phyloP scores from a whole-genome alignment of 1,140 invertebrate genomes.

The Melanaphis sacchari region DNA sequence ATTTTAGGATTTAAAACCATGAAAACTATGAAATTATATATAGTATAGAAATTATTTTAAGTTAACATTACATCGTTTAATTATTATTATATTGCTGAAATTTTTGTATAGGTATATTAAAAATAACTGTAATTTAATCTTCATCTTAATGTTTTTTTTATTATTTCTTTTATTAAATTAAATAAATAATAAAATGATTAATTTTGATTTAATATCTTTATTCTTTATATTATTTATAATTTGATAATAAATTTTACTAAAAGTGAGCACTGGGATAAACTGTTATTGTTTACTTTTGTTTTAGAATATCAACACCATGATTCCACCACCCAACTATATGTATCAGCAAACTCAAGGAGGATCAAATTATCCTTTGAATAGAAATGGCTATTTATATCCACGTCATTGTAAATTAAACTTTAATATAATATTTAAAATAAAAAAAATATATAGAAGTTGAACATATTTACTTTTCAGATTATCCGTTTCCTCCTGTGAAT shows the following conservation, averaged over 20 bases:
- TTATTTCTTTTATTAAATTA: background rate
- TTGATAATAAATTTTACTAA: background rate
- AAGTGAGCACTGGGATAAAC: background rate
- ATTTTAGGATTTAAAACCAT: too few species aligned
- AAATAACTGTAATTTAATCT: background rate
- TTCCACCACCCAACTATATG: conserved; percentile 55
- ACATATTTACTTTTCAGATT: background rate
- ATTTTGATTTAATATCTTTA: background rate
- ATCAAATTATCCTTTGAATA: conserved; percentile 41
- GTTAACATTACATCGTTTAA: background rate
- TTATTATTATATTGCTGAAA: background rate
- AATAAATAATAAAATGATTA: background rate
- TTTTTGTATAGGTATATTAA: background rate
- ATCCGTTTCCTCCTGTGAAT: conserved; percentile 45
- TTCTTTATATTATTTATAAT: background rate
- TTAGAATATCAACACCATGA: conserved; percentile 53
- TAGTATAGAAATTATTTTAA: background rate
- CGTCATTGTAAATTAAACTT: conserved; percentile 40
- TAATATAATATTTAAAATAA: background rate
- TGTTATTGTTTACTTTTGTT: background rate
- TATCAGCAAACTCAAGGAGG: conserved; percentile 52
- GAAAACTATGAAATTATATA: too few species aligned
- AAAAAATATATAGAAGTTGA: background rate
- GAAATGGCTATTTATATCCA: conserved; percentile 51
- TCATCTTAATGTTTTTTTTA: background rate